phyloP scores from a whole-genome alignment of 53 echinoderm and acorn worm species.

The Stichopus horrens region DNA sequence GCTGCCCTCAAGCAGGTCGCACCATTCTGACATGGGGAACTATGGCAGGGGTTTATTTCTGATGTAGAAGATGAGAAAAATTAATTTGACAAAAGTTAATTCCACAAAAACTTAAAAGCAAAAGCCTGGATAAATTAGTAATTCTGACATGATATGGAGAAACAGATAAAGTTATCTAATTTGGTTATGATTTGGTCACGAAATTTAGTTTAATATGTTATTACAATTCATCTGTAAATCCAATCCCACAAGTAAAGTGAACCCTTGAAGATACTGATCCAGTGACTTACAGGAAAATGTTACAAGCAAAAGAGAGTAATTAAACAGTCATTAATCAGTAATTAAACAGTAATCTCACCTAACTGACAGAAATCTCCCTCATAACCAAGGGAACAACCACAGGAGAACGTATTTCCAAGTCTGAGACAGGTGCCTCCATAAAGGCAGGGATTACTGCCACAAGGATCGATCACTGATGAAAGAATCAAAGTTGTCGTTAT shows the following conservation, averaged over 20 bases:
- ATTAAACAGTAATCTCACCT: not conserved
- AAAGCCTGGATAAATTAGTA: too few relatives aligned
- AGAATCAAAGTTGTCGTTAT: not conserved
- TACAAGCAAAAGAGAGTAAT: not conserved
- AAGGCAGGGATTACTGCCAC: slow-evolving; percentile 37
- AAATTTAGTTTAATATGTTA: too few relatives aligned
- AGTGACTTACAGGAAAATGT: not conserved
- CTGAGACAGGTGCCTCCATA: slow-evolving; percentile 33
- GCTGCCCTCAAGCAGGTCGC: slow-evolving; percentile 50
- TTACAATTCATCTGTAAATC: too few relatives aligned
- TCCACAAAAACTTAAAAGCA: too few relatives aligned
- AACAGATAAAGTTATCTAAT: too few relatives aligned
- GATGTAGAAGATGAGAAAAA: not conserved
- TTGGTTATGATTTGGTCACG: too few relatives aligned
- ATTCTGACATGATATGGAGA: too few relatives aligned
- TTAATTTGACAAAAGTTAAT: too few relatives aligned
- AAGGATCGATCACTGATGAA: slow-evolving; percentile 18
- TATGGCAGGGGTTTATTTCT: slow-evolving; percentile 54
- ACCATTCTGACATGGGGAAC: slow-evolving; percentile 60
- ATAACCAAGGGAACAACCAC: slow-evolving; percentile 4
- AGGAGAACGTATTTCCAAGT: slow-evolving; percentile 1
- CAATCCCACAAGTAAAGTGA: too few relatives aligned
- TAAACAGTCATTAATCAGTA: not conserved
- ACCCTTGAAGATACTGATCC: not conserved
- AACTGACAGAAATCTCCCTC: slow-evolving; percentile 34